Evolutionary conservation across 2,888 invertebrate genomes (phyloP).

Genomic region (Epistrophe eligans): DNA sequence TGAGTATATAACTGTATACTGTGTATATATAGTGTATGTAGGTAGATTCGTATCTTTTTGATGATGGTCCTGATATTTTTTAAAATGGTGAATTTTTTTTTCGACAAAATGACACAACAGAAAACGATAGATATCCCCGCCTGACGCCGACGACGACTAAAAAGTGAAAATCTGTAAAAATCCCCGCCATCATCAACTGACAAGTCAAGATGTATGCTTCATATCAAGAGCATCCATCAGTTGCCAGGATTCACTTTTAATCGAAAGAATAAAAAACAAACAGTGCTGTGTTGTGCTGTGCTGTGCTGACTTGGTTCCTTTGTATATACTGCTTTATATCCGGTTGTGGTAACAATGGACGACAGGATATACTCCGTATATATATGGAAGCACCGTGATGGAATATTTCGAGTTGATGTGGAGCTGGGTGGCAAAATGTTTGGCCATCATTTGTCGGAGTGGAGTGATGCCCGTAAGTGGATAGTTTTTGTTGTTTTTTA

Average conservation of each 20-base stretch:
- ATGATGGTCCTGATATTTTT: conserved; percentile 23
- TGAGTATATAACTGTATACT: not conserved
- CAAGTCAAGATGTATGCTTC: conserved; percentile 73
- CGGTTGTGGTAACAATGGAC: conserved; percentile 61
- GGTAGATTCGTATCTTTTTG: conserved; percentile 22
- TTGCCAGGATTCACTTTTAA: conserved; percentile 74
- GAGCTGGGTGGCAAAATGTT: conserved; percentile 57
- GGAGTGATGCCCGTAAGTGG: conserved; percentile 64
- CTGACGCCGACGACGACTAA: conserved; percentile 1
- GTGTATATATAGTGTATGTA: not conserved
- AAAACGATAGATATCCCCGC: conserved; percentile 22
- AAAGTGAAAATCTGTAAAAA: conserved; percentile 68
- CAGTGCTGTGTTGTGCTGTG: conserved; percentile 25
- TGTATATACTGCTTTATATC: conserved; percentile 10
- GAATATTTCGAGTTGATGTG: not conserved
- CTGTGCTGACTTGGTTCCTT: conserved; percentile 1
- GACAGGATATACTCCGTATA: conserved; percentile 30
- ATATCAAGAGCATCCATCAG: conserved; percentile 74
- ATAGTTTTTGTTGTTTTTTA: too few species aligned
- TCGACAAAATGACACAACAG: conserved; percentile 29
- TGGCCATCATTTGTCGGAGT: conserved; percentile 66
- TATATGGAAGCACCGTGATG: conserved; percentile 1
- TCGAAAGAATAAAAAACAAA: conserved; percentile 70
- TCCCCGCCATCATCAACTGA: conserved; percentile 67
- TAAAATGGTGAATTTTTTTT: conserved; percentile 4